These are phyloP conservation scores for Acanthornis magna DNA, from an alignment of 2,797 vertebrate species.

Conservation along the genomic window DNA sequence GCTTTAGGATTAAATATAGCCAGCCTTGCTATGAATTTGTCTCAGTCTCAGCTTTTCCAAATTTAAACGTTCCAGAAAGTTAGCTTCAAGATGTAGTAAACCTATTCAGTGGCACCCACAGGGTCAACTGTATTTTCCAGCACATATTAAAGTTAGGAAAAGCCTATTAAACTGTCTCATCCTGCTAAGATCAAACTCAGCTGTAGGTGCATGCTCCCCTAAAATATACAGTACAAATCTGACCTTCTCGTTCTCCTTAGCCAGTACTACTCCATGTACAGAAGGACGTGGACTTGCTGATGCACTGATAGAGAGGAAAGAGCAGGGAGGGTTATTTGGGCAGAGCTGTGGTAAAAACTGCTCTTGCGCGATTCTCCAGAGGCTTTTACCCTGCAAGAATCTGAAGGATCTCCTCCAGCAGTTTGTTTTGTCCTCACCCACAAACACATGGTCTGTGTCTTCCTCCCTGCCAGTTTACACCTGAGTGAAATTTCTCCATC, in stretches of 20 bases:
- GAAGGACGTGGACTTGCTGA: not conserved
- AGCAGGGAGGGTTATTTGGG: not conserved
- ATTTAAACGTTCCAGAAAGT: conserved; percentile 23
- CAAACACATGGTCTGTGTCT: not conserved
- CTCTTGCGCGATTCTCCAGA: not conserved
- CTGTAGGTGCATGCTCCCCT: not conserved
- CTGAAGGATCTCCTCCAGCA: not conserved
- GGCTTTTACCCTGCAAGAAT: not conserved
- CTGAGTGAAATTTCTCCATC: not conserved
- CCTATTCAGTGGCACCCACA: not conserved
- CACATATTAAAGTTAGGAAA: not conserved
- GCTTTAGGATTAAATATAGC: conserved; percentile 44
- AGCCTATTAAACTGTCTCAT: not conserved
- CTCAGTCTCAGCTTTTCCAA: not conserved
- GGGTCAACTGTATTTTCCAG: conserved; percentile 9
- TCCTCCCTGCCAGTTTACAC: not conserved
- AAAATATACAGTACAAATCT: not conserved
- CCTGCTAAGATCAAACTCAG: not conserved
- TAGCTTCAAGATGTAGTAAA: not conserved
- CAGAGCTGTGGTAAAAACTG: not conserved
- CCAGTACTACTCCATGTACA: accelerated
- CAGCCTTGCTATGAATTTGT: not conserved
- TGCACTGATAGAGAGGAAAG: not conserved
- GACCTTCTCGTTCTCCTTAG: not conserved
- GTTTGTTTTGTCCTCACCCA: not conserved